Conservation (phyloP, 2,888 invertebrate species). For the Camponotus fellah region DNA sequence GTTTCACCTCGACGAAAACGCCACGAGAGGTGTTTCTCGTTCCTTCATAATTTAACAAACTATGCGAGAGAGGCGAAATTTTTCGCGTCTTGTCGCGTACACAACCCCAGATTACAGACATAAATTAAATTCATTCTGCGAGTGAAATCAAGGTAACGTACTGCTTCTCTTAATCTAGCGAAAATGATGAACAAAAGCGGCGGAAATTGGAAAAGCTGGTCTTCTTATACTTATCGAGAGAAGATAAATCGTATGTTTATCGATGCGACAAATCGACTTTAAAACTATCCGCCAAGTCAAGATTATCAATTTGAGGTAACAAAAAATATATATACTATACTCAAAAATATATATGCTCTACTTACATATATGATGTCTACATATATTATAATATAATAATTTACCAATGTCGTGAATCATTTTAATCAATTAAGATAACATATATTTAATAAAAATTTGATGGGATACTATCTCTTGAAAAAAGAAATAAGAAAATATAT, state of each 20-base stretch:
- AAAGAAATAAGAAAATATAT: background rate
- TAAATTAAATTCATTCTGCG: conserved; percentile 15
- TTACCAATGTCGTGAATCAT: background rate
- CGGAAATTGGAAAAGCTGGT: conserved; percentile 8
- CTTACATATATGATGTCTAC: background rate
- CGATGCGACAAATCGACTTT: conserved; percentile 19
- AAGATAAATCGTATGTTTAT: conserved; percentile 8
- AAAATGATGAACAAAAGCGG: background rate
- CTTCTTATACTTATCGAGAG: background rate
- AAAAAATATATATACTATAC: background rate
- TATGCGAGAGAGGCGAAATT: conserved; percentile 39
- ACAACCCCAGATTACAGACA: conserved; percentile 13
- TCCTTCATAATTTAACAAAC: conserved; percentile 38
- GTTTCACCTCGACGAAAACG: background rate
- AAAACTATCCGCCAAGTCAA: background rate
- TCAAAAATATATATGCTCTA: background rate
- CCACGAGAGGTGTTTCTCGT: background rate
- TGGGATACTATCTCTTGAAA: background rate
- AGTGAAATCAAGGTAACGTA: background rate
- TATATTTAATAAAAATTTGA: background rate
- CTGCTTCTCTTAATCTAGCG: conserved; percentile 6
- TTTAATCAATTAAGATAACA: background rate
- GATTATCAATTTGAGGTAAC: conserved; percentile 6
- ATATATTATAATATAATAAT: background rate
- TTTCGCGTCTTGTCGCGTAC: conserved; percentile 2